Percentiles rank a stretch among this genome's conserved stretches.
Conservation (phyloP, 2,797 vertebrate species). For the Paedocypris micromegethes region DNA sequence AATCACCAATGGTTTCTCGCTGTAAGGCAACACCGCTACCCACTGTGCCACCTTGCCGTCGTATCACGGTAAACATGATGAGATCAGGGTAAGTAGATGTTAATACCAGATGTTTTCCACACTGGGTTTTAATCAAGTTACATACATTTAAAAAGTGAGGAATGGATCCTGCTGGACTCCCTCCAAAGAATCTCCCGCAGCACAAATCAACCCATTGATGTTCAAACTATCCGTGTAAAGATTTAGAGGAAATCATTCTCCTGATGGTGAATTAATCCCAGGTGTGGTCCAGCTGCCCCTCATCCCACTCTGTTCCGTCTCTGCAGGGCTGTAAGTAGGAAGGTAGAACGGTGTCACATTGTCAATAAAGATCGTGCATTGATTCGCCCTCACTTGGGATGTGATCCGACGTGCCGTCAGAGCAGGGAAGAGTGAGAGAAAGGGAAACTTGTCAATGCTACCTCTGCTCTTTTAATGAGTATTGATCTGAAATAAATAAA, state of each 20-base stretch:
- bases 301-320: conserved; percentile 18
- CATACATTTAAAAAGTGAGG: conserved; percentile 63
- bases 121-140: conserved; percentile 64
- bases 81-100: no score
- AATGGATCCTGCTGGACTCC: conserved; percentile 60
- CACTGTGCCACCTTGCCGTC: no score
- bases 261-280: conserved; percentile 46
- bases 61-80: no score
- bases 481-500: conserved; percentile 36
- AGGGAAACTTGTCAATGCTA: conserved; percentile 20
- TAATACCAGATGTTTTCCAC: background rate
- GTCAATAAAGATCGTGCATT: conserved; percentile 38
- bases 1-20: no score
- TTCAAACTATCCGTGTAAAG: conserved; percentile 64
- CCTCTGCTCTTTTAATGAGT: conserved; percentile 30
- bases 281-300: conserved; percentile 42
- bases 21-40: no score
- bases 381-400: conserved; percentile 24
- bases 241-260: conserved; percentile 37
- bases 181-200: conserved; percentile 62
- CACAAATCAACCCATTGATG: conserved; percentile 83
- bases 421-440: conserved; percentile 32
- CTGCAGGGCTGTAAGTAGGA: conserved; percentile 26
- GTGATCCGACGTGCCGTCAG: conserved; percentile 7
- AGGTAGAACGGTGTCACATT: conserved; percentile 37